These are phyloP conservation scores for Momotus momota DNA, from an alignment of 2,797 vertebrate species.

Conservation along the genomic window DNA sequence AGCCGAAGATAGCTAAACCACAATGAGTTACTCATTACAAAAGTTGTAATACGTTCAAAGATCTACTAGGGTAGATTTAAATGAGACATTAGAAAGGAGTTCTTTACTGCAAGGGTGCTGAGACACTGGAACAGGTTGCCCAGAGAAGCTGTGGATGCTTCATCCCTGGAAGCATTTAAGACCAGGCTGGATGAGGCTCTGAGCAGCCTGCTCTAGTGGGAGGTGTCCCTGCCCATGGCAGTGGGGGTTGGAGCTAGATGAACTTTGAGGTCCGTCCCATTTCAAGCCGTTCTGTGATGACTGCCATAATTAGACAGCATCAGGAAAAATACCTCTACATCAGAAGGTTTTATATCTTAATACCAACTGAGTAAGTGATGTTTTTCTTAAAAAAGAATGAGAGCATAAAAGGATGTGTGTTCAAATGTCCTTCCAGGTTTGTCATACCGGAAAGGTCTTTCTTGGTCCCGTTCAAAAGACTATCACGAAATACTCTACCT, in stretches of 20 bases:
- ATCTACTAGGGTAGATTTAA: too few relatives aligned
- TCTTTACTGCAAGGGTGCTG: too few relatives aligned
- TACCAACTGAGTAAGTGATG: not conserved
- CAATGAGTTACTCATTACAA: not conserved
- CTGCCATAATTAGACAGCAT: not conserved
- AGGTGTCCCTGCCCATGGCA: too few relatives aligned
- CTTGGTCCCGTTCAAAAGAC: conserved; percentile 84
- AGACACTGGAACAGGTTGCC: too few relatives aligned
- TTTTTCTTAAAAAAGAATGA: not conserved
- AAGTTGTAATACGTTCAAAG: not conserved
- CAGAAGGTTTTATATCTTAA: not conserved
- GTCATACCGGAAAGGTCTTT: conserved; percentile 93
- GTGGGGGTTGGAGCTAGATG: too few relatives aligned
- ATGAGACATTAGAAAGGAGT: too few relatives aligned
- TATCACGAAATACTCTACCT: conserved; percentile 84
- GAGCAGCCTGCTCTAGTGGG: too few relatives aligned
- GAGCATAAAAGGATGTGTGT: not conserved
- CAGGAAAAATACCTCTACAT: not conserved
- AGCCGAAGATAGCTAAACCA: not conserved
- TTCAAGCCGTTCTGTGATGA: too few relatives aligned
- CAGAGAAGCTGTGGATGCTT: too few relatives aligned
- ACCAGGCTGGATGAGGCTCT: too few relatives aligned
- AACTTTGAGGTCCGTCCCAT: too few relatives aligned
- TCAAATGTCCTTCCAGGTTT: conserved; percentile 83
- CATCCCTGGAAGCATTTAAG: too few relatives aligned